Conservation (phyloP, 2,113 vertebrate species). For the Leptocoma aspasia region DNA sequence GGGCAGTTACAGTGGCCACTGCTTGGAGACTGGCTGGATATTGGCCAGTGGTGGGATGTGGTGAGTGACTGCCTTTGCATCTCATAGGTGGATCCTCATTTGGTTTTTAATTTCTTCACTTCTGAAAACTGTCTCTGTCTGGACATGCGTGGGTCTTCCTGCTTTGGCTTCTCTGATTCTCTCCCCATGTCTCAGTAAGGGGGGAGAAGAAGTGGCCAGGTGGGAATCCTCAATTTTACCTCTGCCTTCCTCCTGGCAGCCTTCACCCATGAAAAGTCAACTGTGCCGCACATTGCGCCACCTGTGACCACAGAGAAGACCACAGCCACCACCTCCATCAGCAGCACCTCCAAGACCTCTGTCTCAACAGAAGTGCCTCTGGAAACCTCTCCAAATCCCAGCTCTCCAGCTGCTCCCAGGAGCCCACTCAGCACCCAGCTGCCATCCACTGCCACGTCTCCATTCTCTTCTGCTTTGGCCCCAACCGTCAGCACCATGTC, state of each 20-base stretch:
- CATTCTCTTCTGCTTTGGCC: rapidly evolving
- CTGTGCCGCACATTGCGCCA: background rate
- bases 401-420: background rate
- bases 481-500: rapidly evolving
- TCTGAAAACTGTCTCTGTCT: background rate
- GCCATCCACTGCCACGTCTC: rapidly evolving
- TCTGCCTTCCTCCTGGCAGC: background rate
- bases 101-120: background rate
- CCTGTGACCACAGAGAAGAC: background rate
- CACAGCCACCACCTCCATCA: rapidly evolving
- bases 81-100: rapidly evolving
- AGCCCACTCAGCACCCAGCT: background rate
- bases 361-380: background rate
- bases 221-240: rapidly evolving
- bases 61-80: background rate
- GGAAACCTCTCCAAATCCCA: background rate
- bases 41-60: rapidly evolving
- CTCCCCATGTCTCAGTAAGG: background rate
- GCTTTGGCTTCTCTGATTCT: background rate
- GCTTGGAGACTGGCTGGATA: background rate
- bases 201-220: background rate
- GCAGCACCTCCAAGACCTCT: background rate
- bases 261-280: background rate
- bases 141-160: rapidly evolving
- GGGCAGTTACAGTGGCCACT: background rate